Evolutionary conservation across 2,797 vertebrate genomes (phyloP).

Genomic region (Oreortyx pictus): DNA sequence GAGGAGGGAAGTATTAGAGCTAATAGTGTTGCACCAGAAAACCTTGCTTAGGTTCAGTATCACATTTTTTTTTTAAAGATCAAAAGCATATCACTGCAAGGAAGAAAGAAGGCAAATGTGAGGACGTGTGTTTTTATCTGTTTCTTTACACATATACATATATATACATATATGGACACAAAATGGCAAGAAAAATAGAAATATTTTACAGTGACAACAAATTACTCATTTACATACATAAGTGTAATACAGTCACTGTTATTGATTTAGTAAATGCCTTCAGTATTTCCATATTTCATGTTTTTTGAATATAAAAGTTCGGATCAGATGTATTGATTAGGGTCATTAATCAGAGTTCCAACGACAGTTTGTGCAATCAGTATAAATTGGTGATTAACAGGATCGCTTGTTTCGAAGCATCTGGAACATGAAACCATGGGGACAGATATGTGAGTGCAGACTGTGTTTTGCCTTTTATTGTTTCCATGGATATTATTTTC

Average conservation of each 20-base stretch:
- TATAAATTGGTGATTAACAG: constrained; percentile 45
- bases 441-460: background rate
- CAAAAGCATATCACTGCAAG: background rate
- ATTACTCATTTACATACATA: background rate
- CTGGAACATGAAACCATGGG: constrained; percentile 14
- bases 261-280: background rate
- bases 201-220: background rate
- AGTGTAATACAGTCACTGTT: background rate
- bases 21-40: background rate
- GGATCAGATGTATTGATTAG: constrained; percentile 40
- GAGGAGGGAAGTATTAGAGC: background rate
- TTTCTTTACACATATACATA: background rate
- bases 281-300: background rate
- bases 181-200: background rate
- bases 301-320: background rate
- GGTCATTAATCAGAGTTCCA: constrained; percentile 23
- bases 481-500: constrained; percentile 25
- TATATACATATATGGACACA: background rate
- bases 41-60: background rate
- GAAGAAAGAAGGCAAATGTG: background rate
- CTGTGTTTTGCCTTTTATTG: background rate
- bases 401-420: constrained; percentile 38
- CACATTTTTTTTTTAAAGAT: background rate
- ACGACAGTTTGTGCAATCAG: background rate
- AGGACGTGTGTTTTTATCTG: background rate